Conservation (phyloP, 2,797 vertebrate species). For the Nothura maculosa region DNA sequence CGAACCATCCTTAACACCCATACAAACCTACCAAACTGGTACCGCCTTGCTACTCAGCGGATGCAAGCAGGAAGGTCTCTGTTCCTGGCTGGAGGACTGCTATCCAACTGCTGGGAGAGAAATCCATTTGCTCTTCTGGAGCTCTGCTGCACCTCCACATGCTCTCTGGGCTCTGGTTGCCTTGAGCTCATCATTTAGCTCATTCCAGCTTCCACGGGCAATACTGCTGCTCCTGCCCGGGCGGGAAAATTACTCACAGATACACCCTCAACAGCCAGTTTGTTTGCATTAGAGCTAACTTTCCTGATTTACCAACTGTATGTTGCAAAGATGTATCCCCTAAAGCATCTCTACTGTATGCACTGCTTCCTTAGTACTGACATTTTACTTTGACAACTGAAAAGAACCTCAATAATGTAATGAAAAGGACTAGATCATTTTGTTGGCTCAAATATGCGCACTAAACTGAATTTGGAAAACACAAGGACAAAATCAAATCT, state of each 20-base stretch:
- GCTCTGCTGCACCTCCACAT: neutral
- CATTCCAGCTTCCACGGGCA: neutral
- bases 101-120: accelerated
- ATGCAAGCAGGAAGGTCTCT: neutral
- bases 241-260: neutral
- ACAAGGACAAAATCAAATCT: accelerated
- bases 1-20: neutral
- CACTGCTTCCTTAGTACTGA: neutral
- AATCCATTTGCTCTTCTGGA: neutral
- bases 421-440: neutral
- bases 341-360: neutral
- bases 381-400: neutral
- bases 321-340: neutral
- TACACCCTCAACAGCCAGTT: neutral
- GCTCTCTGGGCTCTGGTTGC: neutral
- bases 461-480: neutral
- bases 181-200: neutral
- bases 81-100: neutral
- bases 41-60: neutral
- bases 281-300: neutral
- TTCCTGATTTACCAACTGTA: neutral
- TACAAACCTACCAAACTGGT: neutral
- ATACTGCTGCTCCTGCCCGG: neutral
- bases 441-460: neutral
- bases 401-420: neutral